phyloP scores from a whole-genome alignment of 2,797 vertebrate species.

The Loriculus beryllinus region DNA sequence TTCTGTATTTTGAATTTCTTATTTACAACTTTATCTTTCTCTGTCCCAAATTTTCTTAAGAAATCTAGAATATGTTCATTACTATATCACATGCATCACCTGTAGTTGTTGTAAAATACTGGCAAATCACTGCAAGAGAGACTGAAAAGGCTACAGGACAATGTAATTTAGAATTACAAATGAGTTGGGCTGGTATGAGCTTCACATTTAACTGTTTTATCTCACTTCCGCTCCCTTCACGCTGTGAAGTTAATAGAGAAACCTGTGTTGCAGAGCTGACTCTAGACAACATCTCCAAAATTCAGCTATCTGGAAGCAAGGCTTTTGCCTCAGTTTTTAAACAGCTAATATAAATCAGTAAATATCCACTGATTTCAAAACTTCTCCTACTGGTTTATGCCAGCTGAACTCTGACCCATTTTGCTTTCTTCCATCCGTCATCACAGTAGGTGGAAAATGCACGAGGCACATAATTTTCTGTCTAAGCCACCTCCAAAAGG shows the following conservation, averaged over 20 bases:
- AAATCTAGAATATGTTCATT: background rate
- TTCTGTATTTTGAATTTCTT: background rate
- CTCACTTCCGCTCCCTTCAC: background rate
- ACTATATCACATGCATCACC: background rate
- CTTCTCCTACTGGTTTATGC: background rate
- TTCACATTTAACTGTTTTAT: background rate
- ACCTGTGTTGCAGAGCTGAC: background rate
- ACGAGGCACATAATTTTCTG: background rate
- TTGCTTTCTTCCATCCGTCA: background rate
- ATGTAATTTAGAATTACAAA: background rate
- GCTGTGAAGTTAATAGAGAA: background rate
- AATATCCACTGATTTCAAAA: conserved; percentile 22
- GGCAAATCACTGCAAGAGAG: background rate
- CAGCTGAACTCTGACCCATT: conserved; percentile 1
- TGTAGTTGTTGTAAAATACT: background rate
- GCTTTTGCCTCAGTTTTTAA: conserved; percentile 22
- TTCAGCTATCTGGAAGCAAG: background rate
- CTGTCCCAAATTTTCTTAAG: background rate
- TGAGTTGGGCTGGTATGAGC: background rate
- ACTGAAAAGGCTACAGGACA: background rate
- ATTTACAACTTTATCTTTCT: background rate
- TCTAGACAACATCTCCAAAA: background rate
- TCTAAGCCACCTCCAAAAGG: accelerated
- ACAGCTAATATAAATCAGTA: conserved; percentile 23
- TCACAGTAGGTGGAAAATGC: background rate